These are phyloP conservation scores for Gymnothorax javanicus DNA, from an alignment of 2,797 vertebrate genomes.

Conservation along the genomic window DNA sequence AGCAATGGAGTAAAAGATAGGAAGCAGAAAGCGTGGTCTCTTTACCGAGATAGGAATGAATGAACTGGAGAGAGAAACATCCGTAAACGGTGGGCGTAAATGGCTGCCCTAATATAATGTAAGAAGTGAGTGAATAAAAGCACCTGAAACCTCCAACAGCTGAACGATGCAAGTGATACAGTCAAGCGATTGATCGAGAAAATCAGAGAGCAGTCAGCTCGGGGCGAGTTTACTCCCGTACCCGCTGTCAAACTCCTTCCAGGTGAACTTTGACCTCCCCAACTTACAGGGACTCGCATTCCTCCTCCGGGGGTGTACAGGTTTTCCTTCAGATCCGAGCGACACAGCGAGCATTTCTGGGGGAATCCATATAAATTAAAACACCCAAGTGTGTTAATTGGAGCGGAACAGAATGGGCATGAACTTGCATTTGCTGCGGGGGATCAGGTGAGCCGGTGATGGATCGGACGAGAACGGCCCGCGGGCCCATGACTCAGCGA, in stretches of 20 bases:
- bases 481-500: slow-evolving; percentile 52
- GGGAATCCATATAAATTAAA: slow-evolving; percentile 64
- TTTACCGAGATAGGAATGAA: not conserved
- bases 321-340: slow-evolving; percentile 64
- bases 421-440: slow-evolving; percentile 73
- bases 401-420: slow-evolving; percentile 72
- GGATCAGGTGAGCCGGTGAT: slow-evolving; percentile 42
- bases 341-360: slow-evolving; percentile 70
- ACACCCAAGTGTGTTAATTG: slow-evolving; percentile 75
- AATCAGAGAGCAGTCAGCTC: slow-evolving; percentile 62
- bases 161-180: slow-evolving; percentile 50
- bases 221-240: slow-evolving; percentile 68
- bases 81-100: slow-evolving; percentile 70
- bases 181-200: slow-evolving; percentile 71
- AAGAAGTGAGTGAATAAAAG: slow-evolving; percentile 77
- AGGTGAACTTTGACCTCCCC: slow-evolving; percentile 75
- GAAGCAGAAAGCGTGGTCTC: not conserved
- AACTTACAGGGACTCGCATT: slow-evolving; percentile 68
- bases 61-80: not conserved
- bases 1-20: not conserved
- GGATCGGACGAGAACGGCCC: slow-evolving; percentile 26
- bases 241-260: slow-evolving; percentile 50
- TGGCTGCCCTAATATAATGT: slow-evolving; percentile 73
- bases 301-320: slow-evolving; percentile 59
- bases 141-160: slow-evolving; percentile 69